Percentiles rank a stretch among this genome's conserved stretches.
Conservation (phyloP, 2,113 vertebrate genomes). For the Sphyrna mokarran region DNA sequence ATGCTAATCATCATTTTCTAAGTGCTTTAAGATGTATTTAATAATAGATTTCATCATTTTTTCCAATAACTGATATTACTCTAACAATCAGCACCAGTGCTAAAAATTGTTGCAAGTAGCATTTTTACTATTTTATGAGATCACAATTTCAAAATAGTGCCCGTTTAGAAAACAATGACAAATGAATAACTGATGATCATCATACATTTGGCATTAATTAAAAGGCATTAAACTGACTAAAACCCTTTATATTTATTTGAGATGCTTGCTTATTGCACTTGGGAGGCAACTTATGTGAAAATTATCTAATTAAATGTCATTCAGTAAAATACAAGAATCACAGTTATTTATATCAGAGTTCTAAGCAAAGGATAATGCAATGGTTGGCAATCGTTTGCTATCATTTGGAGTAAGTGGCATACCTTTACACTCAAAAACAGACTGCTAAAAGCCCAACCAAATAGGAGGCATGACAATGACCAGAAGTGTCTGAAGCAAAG, state of each 20-base stretch:
- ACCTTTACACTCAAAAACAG: background rate
- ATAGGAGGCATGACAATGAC: background rate
- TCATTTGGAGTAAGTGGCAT: too few relatives aligned
- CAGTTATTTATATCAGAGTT: background rate
- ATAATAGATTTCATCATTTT: too few relatives aligned
- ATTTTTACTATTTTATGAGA: background rate
- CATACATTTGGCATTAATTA: background rate
- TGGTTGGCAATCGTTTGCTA: background rate
- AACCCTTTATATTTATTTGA: background rate
- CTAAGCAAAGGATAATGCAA: background rate
- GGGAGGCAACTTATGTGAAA: background rate
- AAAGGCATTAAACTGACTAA: background rate
- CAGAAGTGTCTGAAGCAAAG: background rate
- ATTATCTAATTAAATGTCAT: background rate
- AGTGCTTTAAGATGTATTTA: too few relatives aligned
- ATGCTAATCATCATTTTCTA: too few relatives aligned
- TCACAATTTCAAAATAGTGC: background rate
- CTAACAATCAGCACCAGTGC: background rate
- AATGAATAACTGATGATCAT: background rate
- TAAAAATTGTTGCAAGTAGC: background rate
- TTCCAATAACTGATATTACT: too few relatives aligned
- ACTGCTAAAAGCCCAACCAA: background rate
- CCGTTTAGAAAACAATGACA: background rate
- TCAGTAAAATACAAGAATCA: background rate
- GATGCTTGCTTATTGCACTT: background rate